These are phyloP conservation scores for Notothenia coriiceps DNA, from an alignment of 2,113 vertebrate genomes.

Conservation along the genomic window DNA sequence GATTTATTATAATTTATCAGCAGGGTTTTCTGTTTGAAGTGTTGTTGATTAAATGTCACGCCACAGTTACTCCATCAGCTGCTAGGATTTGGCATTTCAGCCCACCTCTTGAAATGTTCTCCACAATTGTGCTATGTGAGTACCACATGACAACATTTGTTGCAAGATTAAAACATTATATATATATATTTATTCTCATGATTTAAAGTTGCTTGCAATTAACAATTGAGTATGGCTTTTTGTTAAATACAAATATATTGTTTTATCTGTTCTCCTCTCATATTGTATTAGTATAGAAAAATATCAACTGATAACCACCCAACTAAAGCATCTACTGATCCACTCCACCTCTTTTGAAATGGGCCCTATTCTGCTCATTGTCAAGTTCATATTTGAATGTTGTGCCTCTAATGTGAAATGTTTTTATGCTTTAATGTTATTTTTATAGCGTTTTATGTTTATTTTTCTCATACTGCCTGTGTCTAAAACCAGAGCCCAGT, in stretches of 20 bases:
- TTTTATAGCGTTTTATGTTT: too few species aligned
- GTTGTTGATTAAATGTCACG: constrained; percentile 57
- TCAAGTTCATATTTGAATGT: too few species aligned
- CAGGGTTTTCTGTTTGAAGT: constrained; percentile 21
- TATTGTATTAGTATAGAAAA: not conserved
- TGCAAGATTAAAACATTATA: too few species aligned
- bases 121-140: not conserved
- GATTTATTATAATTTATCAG: constrained; percentile 20
- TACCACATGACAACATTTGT: not conserved
- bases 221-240: not conserved
- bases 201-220: not conserved
- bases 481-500: too few species aligned
- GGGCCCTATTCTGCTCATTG: too few species aligned
- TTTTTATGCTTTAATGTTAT: too few species aligned
- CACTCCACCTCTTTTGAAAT: too few species aligned
- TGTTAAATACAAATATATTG: not conserved
- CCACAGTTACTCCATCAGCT: constrained; percentile 28
- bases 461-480: too few species aligned
- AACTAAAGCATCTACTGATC: not conserved
- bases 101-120: not conserved
- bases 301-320: too few species aligned
- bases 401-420: too few species aligned
- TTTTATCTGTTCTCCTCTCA: not conserved
- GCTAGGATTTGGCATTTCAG: constrained; percentile 55
- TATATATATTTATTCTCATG: too few species aligned